These are phyloP conservation scores for Parapristionchus giblindavisi DNA, from an alignment of 2,888 invertebrate species.

Conservation along the genomic window DNA sequence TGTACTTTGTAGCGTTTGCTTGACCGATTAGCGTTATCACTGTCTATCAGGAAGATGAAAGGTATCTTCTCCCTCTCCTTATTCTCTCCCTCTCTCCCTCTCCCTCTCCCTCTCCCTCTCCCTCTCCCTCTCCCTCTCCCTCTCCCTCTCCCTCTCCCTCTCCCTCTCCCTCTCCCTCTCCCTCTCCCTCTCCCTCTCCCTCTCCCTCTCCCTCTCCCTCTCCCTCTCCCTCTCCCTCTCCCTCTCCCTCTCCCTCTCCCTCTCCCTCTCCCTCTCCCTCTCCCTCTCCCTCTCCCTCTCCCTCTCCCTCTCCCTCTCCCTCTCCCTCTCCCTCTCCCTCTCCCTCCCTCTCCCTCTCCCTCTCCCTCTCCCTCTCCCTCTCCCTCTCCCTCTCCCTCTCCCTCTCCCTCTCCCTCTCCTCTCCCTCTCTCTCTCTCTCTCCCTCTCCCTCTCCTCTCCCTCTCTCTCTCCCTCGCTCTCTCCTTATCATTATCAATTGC, in stretches of 20 bases:
- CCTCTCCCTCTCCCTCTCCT: too few relatives aligned
- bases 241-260: slow-evolving; percentile 41
- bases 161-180: slow-evolving; percentile 39
- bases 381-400: neutral
- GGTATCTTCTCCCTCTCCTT: slow-evolving; percentile 45
- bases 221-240: slow-evolving; percentile 39
- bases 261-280: slow-evolving; percentile 39
- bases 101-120: slow-evolving; percentile 25
- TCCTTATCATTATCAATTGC: too few relatives aligned
- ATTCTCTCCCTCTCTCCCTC: slow-evolving; percentile 47
- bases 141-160: slow-evolving; percentile 44
- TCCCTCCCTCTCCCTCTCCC: slow-evolving; percentile 13
- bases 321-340: neutral
- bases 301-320: slow-evolving; percentile 8
- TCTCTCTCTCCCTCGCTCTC: too few relatives aligned
- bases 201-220: slow-evolving; percentile 28
- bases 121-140: slow-evolving; percentile 45
- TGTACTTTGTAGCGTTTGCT: too few relatives aligned
- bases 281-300: slow-evolving; percentile 35
- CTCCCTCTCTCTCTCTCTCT: too few relatives aligned
- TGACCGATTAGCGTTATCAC: too few relatives aligned
- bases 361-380: neutral
- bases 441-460: too few relatives aligned
- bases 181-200: neutral
- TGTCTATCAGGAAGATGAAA: too few relatives aligned